Evolutionary conservation across 2,888 invertebrate species (phyloP), one percentile per base, ranked within the genome.

Genomic region (Stenolophus ochropezus): DNA sequence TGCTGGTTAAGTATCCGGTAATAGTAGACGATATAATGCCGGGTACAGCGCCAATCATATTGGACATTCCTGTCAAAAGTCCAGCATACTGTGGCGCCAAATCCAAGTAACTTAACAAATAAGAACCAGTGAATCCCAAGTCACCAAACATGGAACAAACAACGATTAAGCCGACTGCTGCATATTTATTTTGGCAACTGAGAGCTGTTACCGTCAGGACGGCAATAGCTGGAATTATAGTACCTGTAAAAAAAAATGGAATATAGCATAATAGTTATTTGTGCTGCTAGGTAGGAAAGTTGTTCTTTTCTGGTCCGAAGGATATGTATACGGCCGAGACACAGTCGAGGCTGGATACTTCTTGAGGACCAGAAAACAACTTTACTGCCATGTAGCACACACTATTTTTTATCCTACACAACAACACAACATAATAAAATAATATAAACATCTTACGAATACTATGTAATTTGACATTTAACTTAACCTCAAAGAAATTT

Each of bases 81-180:
- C 90, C 90, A 0, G 90, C 88, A 85, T 87, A 90, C 1, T 89
- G 87, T 0, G 91, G 91, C 1, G 90, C 90, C 76, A 91, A 85
- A 83, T 90, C 90, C 18, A 91, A 86, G 49, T 89, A 86, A 81
- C 89, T 90, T 5, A 90, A 87, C 86, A 90, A 87, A 84, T 90
- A 91, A 0, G 89, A 90, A 4, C 89, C 90, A 18, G 89, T 87
- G 82, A 90, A 90, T 16, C 87, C 88, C 27, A 90, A 82, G 82
- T 90, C 90, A 1, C 87, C 85, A 11, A 87, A 84, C 1, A 86
- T 86, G 27, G 89, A 89, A 78, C 89, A 83, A 0, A 88, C 80
- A 1, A 89, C 85, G 6, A 88, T 86, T 20, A 89, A 83, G 1
- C 86, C 20, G 1, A 90, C 87, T 1, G 89, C 89, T 8, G 87